Evolutionary conservation across 37 sponge, comb jelly and placozoan genomes (phyloP), one percentile per base, ranked within the genome.

Genomic region (Axinella damicornis): DNA sequence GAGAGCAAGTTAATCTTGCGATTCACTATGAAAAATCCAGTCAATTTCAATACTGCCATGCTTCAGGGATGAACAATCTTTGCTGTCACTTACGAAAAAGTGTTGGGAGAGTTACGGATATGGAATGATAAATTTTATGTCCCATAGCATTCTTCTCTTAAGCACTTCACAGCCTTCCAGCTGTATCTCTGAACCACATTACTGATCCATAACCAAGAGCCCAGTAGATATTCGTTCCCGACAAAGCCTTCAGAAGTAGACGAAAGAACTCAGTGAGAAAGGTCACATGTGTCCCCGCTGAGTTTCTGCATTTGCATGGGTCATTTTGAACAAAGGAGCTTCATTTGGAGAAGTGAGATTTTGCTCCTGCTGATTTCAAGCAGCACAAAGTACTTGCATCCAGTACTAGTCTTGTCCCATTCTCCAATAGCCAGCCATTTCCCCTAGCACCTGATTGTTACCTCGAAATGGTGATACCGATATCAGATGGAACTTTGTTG

Each of bases 401-500:
- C 57, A 76, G 59, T 17, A 73, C 69, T 30, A 74, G 83, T 13
- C 24, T 83, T 1, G 66, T 83, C 0, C 35, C 83, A 12, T 60
- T 59, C 25, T 73, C 83, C 30, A 5, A 39, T 83, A 13, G 30
- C 15, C 31, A 39, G 19, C 17, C 37, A 40, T 21, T 83, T 83
- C 25, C 62, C 72, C 27, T 58, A 83, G 13, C 14, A 36, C 25
- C 37, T 83, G 73, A 72, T 83, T 2, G 32, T 60, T 16, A 39
- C 19, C 71, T 72, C 18, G 83, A 83, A 46, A 32, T 83, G 22
- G 72, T 73, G 35, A 63, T 60, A 13, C 41, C 22, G 16, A 54
- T 83, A 6, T n/a, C 37, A 20, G 73, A 70, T 71, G 22, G n/a
- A 25, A 27, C 62, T 14, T 61, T 5, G 12, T 61, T 61, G 40